These are phyloP conservation scores for Rafetus swinhoei DNA, from an alignment of 2,113 vertebrate genomes.

Conservation along the genomic window DNA sequence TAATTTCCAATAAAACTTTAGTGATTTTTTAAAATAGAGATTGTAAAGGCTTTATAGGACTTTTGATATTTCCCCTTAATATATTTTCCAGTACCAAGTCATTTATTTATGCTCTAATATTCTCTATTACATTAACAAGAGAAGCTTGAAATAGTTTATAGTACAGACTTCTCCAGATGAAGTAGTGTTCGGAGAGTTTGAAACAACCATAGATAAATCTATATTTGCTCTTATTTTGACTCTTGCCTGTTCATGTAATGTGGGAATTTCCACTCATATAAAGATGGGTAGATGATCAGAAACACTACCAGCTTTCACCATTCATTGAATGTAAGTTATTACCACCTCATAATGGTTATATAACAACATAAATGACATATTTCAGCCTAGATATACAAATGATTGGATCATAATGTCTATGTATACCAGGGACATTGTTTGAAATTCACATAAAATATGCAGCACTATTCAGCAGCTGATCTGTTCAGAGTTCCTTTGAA, in stretches of 20 bases:
- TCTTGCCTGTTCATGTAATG: background rate
- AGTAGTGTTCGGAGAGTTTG: background rate
- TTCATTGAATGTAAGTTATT: background rate
- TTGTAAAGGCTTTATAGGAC: background rate
- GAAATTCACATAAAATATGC: conserved; percentile 36
- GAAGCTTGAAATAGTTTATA: background rate
- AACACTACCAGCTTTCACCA: background rate
- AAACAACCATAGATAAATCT: background rate
- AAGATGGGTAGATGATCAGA: background rate
- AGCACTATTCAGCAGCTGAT: conserved; percentile 12
- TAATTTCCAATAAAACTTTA: conserved; percentile 9
- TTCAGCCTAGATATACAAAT: conserved; percentile 2
- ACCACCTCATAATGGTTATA: background rate
- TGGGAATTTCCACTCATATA: background rate
- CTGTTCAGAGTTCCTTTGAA: conserved; percentile 48
- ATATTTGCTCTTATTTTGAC: conserved; percentile 9
- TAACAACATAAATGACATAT: background rate
- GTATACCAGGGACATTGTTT: background rate
- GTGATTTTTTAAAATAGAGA: background rate
- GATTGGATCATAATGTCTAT: conserved; percentile 4
- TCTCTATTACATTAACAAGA: background rate
- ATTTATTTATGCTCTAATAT: background rate
- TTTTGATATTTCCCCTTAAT: background rate
- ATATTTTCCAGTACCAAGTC: background rate
- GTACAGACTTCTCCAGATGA: background rate